Conservation (phyloP, 2,113 vertebrate species). For the Cyanoliseus patagonus region DNA sequence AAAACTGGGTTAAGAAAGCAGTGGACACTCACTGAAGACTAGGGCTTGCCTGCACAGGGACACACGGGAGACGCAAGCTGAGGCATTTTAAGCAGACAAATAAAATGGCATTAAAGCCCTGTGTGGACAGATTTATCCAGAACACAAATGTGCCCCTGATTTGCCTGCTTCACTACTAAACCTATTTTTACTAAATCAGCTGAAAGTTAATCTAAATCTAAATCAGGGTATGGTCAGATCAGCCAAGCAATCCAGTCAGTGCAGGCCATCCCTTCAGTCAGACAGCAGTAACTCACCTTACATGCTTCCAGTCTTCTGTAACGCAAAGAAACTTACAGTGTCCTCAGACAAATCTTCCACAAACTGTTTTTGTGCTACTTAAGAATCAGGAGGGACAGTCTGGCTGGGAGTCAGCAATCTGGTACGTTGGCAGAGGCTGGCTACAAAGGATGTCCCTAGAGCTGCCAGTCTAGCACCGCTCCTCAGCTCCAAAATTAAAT, state of each 20-base stretch:
- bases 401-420: slow-evolving; percentile 44
- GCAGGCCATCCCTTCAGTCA: not conserved
- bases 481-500: not conserved
- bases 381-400: slow-evolving; percentile 44
- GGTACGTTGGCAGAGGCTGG: not conserved
- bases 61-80: not conserved
- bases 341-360: slow-evolving; percentile 19
- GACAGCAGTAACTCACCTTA: not conserved
- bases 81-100: not conserved
- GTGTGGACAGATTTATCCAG: not conserved
- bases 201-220: slow-evolving; percentile 42
- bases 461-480: slow-evolving; percentile 18
- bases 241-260: not conserved
- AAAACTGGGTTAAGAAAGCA: slow-evolving; percentile 54
- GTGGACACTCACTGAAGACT: not conserved
- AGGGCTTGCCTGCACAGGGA: not conserved
- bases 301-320: not conserved
- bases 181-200: slow-evolving; percentile 5
- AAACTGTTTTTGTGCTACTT: slow-evolving; percentile 30
- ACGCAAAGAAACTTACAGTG: not conserved
- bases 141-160: not conserved
- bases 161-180: slow-evolving; percentile 9
- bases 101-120: not conserved
- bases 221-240: slow-evolving; percentile 29
- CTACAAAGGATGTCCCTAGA: slow-evolving; percentile 38